Evolutionary conservation across 2,888 invertebrate species (phyloP).

Genomic region (Mythimna impura): DNA sequence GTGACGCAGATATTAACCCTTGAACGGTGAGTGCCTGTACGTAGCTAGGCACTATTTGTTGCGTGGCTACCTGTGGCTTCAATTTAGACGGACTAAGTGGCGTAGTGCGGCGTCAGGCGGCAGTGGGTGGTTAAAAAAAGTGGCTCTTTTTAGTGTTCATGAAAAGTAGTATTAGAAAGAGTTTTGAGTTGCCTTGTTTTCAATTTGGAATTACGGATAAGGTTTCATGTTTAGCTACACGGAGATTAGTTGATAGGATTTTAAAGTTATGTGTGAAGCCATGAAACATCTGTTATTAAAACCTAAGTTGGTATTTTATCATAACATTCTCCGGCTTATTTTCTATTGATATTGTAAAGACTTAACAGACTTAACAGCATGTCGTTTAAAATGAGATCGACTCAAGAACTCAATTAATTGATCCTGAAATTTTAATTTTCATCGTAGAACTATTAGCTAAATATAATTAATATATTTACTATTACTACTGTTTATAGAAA

Average conservation of each 20-base stretch:
- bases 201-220: background rate
- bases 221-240: background rate
- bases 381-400: no score
- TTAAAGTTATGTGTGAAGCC: no score
- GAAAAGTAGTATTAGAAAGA: background rate
- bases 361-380: no score
- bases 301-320: no score
- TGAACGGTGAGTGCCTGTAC: slow-evolving; percentile 46
- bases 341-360: no score
- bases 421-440: background rate
- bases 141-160: background rate
- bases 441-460: background rate
- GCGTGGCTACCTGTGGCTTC: slow-evolving; percentile 55
- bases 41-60: slow-evolving; percentile 43
- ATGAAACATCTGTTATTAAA: no score
- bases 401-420: background rate
- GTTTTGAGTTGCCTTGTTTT: background rate
- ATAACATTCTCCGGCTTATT: no score
- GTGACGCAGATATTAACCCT: slow-evolving; percentile 52
- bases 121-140: slow-evolving; percentile 1
- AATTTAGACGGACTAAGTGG: slow-evolving; percentile 35
- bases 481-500: no score
- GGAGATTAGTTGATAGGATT: no score
- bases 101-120: slow-evolving; percentile 22
- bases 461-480: no score